Evolutionary conservation across 2,888 invertebrate genomes (phyloP).

Genomic region (Drosophila macrospina): DNA sequence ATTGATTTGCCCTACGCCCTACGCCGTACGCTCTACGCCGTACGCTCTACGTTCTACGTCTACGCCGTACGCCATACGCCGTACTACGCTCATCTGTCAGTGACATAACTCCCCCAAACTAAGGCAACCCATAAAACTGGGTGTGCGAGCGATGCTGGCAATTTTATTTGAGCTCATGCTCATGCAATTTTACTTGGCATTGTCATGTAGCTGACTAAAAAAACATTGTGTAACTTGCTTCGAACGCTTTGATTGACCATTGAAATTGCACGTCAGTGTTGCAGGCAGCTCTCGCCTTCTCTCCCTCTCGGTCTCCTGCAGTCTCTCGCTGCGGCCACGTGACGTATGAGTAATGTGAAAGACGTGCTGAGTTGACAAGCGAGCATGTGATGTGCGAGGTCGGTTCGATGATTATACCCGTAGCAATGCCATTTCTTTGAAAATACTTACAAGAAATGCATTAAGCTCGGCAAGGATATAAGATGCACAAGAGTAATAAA

Average conservation of each 20-base stretch:
- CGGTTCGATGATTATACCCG: constrained; percentile 15
- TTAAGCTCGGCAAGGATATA: neutral
- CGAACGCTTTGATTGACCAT: constrained; percentile 75
- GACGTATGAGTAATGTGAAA: constrained; percentile 71
- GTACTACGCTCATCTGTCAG: neutral
- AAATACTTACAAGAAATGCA: constrained; percentile 6
- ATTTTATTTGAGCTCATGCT: constrained; percentile 66
- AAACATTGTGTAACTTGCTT: constrained; percentile 53
- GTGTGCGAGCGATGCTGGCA: constrained; percentile 50
- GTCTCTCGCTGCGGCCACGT: constrained; percentile 44
- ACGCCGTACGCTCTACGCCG: too few relatives aligned
- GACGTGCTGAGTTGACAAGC: constrained; percentile 53
- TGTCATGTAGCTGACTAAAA: constrained; percentile 57
- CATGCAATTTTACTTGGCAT: constrained; percentile 69
- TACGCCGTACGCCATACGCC: too few relatives aligned
- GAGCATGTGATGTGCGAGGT: constrained; percentile 22
- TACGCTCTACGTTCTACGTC: neutral
- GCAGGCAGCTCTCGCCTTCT: constrained; percentile 1
- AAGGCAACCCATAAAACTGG: constrained; percentile 7
- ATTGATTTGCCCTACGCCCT: constrained; percentile 53
- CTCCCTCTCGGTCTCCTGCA: too few relatives aligned
- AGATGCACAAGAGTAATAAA: constrained; percentile 1
- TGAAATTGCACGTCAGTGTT: constrained; percentile 74
- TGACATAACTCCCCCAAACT: constrained; percentile 14
- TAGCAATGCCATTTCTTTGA: neutral